These are phyloP conservation scores for Scelioninae gen. 2 DNA, from an alignment of 2,888 invertebrate species.

Conservation along the genomic window DNA sequence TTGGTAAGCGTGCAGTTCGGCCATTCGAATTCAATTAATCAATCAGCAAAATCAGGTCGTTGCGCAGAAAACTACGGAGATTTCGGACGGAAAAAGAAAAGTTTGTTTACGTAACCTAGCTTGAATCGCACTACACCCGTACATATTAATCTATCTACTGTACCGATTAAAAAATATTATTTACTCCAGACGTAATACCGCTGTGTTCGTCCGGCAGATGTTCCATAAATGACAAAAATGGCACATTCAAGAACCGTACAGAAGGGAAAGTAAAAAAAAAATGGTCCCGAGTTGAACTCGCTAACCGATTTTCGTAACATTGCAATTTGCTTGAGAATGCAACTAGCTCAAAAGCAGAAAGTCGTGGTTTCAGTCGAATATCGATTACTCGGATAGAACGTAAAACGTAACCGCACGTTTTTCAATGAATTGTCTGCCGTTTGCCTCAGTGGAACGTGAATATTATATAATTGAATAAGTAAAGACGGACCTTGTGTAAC, in stretches of 20 bases:
- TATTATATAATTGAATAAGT: conserved; percentile 36
- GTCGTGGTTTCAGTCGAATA: conserved; percentile 1
- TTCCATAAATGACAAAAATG: conserved; percentile 9
- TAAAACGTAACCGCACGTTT: conserved; percentile 4
- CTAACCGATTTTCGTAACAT: conserved; percentile 9
- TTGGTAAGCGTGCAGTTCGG: conserved; percentile 20
- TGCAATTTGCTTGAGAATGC: background rate
- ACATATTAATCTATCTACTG: conserved; percentile 22
- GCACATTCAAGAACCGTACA: conserved; percentile 1
- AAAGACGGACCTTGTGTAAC: conserved; percentile 42
- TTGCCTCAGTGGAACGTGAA: conserved; percentile 27
- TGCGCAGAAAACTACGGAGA: conserved; percentile 32
- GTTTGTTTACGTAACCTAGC: conserved; percentile 37
- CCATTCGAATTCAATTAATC: conserved; percentile 41
- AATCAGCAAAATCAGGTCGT: conserved; percentile 46
- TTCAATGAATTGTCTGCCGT: conserved; percentile 20
- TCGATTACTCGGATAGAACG: conserved; percentile 9
- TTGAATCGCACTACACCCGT: conserved; percentile 32
- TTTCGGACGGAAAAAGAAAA: conserved; percentile 49
- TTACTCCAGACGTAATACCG: background rate
- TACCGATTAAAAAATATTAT: background rate
- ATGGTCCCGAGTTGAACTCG: background rate
- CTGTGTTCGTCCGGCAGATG: conserved; percentile 25
- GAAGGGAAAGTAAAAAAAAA: conserved; percentile 30
- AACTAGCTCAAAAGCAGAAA: conserved; percentile 18